Base-by-base conservation (phyloP, 2,797 vertebrate species). In the Dipus sagitta region DNA sequence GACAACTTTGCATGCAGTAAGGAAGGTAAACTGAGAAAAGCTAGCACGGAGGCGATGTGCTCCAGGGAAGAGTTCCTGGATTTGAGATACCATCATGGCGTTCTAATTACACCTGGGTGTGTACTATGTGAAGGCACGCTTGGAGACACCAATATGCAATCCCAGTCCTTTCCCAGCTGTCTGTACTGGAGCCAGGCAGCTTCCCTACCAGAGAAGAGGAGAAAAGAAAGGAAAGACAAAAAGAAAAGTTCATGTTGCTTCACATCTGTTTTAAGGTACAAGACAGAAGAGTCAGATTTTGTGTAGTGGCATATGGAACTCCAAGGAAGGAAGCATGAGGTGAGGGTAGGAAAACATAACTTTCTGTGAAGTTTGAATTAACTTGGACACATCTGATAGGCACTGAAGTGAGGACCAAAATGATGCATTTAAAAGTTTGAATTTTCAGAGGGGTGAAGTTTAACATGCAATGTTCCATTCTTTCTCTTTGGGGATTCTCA, bases 191-290 rank as follows among this genome's bases (percentile, higher is more conserved):
- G 74, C 34, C 92, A 86, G 90, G 92, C 86, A 90, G 92, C 71
- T 80, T 83, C 28, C 80, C 32, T 79, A 60, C 86, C 83, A 94
- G 78, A 32, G 71, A 82, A 86, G 78, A 26, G 8, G 20, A 52
- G 24, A 71, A 81, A 86, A 18, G 32, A 94, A 92, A 95, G 90
- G 64, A 93, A 92, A 92, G 90, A 79, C 91, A 54, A 92, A 91
- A 68, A 72, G 81, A 75, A 94, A 93, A 76, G 75, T 86, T 86
- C 32, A 23, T 42, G 85, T 74, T 68, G 52, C 38, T 13, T 60
- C 68, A 58, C 80, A 26, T 83, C 91, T 54, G 65, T 93, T 34
- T 92, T 90, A 95, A 91, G 89, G 72, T 15, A 23, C 34, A 38
- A 76, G 81, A 91, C 75, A 0, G 62, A 72, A 76, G 60, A 86